These are phyloP conservation scores for Hypolimnas misippus DNA, from an alignment of 2,888 invertebrate genomes.

Conservation along the genomic window DNA sequence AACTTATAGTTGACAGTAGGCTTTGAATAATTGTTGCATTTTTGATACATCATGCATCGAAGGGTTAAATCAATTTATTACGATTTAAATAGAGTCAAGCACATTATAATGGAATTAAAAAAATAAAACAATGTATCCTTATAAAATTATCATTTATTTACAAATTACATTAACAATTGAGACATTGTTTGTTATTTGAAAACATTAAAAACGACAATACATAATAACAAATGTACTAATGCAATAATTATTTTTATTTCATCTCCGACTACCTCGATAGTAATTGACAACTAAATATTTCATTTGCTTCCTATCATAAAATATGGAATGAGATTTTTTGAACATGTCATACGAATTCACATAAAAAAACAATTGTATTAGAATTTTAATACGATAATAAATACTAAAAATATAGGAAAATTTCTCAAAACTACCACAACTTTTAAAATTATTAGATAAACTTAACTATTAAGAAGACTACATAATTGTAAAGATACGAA, in stretches of 20 bases:
- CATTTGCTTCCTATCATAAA: constrained; percentile 6
- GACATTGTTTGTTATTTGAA: constrained; percentile 46
- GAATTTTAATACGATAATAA: constrained; percentile 22
- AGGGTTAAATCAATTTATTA: too few relatives aligned
- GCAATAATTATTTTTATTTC: constrained; percentile 10
- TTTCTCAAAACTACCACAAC: constrained; percentile 11
- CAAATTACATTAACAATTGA: constrained; percentile 48
- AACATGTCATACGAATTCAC: constrained; percentile 17
- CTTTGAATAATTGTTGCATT: too few relatives aligned
- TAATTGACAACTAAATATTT: constrained; percentile 31
- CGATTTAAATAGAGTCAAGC: too few relatives aligned
- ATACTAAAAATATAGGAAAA: constrained; percentile 16
- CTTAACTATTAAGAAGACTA: not conserved
- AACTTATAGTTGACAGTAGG: too few relatives aligned
- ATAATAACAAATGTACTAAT: constrained; percentile 22
- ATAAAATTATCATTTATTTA: constrained; percentile 63
- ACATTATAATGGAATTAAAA: too few relatives aligned
- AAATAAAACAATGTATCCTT: constrained; percentile 12
- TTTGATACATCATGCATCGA: too few relatives aligned
- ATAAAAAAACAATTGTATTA: constrained; percentile 20
- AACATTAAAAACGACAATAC: constrained; percentile 32
- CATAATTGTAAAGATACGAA: constrained; percentile 12
- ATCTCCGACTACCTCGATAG: constrained; percentile 8
- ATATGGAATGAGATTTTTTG: constrained; percentile 33
- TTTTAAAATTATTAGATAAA: not conserved